Evolutionary conservation across 2,888 invertebrate genomes (phyloP), one percentile per base, ranked within the genome.

Genomic region (Alloscopus bannaensis): DNA sequence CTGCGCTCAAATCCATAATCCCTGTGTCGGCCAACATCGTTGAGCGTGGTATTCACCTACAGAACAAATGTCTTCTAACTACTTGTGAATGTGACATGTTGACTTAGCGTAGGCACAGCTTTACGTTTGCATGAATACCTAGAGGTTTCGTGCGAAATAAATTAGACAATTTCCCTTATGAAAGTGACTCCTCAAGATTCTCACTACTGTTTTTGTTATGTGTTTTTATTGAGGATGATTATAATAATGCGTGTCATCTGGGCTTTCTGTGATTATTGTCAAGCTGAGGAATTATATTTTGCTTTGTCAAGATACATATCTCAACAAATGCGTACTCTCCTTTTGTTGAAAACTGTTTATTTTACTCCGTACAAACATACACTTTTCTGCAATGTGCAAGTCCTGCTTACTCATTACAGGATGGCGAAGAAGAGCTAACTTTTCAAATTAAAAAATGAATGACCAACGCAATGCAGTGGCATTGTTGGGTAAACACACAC

Each of bases 121-220:
- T n/a, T n/a, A n/a, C n/a, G n/a, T n/a, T n/a, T n/a, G n/a, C n/a
- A n/a, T n/a, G n/a, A n/a, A n/a, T n/a, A n/a, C n/a, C n/a, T n/a
- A n/a, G n/a, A n/a, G n/a, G n/a, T 72, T 73, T 55, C 72, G 72
- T 73, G 72, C 50, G 72, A 73, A 73, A 52, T 40, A 73, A 73
- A 73, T 73, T 64, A 73, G 64, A 55, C 65, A 65, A 65, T 73
- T 73, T 66, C 73, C 73, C 73, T 73, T 52, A 66, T 47, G 65
- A 73, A 73, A 73, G 65, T 65, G 26, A 65, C 29, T 73, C 47
- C 24, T 24, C 66, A 24, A 65, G 52, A 28, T 73, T 73, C 73
- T 65, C 73, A 73, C 29, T 40, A n/a, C 36, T 60, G 28, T 28
- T 40, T 26, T 52, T 50, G 1, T 50, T 45, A 55, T 59, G 59